Conservation (phyloP, 2,888 invertebrate genomes). For the Plagiodera versicolora region DNA sequence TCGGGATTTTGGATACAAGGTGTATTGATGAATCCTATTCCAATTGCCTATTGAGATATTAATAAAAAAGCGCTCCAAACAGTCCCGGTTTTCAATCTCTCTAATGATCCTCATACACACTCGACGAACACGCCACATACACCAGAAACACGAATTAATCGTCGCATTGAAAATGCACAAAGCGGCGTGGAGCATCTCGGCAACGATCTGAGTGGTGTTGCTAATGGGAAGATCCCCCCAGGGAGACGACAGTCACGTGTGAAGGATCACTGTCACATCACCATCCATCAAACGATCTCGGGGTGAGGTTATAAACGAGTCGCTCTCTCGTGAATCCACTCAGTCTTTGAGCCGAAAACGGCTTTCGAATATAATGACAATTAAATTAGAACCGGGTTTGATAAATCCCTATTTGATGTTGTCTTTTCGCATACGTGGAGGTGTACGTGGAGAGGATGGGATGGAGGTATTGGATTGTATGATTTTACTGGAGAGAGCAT, state of each 20-base stretch:
- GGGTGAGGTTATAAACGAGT: slow-evolving; percentile 21
- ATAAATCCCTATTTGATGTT: slow-evolving; percentile 25
- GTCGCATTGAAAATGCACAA: slow-evolving; percentile 32
- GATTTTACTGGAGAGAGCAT: too few species aligned
- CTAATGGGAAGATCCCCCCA: slow-evolving; percentile 47
- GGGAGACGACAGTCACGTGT: slow-evolving; percentile 50
- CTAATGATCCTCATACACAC: background rate
- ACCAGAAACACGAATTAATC: slow-evolving; percentile 20
- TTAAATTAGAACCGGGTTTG: slow-evolving; percentile 25
- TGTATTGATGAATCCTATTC: too few species aligned
- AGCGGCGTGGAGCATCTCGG: slow-evolving; percentile 32
- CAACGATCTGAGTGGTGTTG: slow-evolving; percentile 48
- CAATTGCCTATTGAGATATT: too few species aligned
- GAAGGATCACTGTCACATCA: slow-evolving; percentile 50
- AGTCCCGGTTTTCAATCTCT: background rate
- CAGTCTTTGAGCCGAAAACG: slow-evolving; percentile 2
- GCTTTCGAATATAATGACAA: slow-evolving; percentile 23
- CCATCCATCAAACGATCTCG: slow-evolving; percentile 45
- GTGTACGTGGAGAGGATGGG: background rate
- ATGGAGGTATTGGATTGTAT: background rate
- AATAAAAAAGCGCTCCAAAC: too few species aligned
- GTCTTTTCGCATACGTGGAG: background rate
- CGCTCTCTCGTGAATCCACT: slow-evolving; percentile 7
- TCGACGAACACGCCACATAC: slow-evolving; percentile 3
- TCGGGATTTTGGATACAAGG: too few species aligned